These are phyloP conservation scores for Mastomys coucha DNA, from an alignment of 2,113 vertebrate genomes.

Conservation along the genomic window DNA sequence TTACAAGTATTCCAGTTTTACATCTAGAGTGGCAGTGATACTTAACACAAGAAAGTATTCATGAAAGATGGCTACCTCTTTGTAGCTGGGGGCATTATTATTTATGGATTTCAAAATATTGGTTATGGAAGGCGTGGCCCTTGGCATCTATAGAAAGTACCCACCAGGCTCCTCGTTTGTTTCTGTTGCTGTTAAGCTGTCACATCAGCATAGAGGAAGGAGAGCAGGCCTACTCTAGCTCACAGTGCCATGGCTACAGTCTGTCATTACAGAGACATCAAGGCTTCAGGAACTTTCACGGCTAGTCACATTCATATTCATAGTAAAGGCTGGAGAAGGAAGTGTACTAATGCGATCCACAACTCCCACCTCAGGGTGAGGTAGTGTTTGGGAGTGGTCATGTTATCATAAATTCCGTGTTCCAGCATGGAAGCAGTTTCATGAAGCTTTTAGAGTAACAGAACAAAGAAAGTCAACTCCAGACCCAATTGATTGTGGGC, in stretches of 20 bases:
- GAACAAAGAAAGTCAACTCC: not conserved
- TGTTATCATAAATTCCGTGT: not conserved
- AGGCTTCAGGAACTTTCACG: not conserved
- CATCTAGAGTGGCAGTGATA: not conserved
- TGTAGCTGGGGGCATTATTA: slow-evolving; percentile 79
- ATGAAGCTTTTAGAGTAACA: not conserved
- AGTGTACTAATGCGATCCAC: not conserved
- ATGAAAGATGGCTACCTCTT: slow-evolving; percentile 93
- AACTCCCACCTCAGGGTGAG: not conserved
- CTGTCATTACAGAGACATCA: not conserved
- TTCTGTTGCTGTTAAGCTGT: not conserved
- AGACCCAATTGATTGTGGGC: not conserved
- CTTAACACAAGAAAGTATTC: slow-evolving; percentile 87
- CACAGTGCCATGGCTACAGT: not conserved
- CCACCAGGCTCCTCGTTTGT: not conserved
- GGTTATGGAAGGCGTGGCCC: slow-evolving; percentile 81
- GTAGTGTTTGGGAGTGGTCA: not conserved
- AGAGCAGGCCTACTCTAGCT: not conserved
- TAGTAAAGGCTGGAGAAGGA: not conserved
- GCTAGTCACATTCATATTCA: not conserved
- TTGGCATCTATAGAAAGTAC: not conserved
- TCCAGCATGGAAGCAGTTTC: not conserved
- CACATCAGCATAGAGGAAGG: not conserved
- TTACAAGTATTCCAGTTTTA: slow-evolving; percentile 94
- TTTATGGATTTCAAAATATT: slow-evolving; percentile 83